Evolutionary conservation across 2,888 invertebrate genomes (phyloP).

Genomic region (Nymphalis urticae): DNA sequence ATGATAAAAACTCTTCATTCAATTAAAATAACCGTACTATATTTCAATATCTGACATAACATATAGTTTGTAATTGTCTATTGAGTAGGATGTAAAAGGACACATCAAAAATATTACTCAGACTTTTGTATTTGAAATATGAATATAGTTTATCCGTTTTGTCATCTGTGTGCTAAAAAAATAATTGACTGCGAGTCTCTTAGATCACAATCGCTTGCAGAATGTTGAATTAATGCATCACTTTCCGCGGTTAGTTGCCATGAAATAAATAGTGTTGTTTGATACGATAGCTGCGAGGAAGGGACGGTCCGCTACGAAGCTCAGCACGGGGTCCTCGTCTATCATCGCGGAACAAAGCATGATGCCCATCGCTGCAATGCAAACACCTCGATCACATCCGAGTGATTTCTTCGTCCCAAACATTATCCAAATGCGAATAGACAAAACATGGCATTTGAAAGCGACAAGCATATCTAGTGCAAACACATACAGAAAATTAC

Average conservation of each 20-base stretch:
- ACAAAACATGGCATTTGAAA: constrained; percentile 19
- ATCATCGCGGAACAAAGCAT: constrained; percentile 51
- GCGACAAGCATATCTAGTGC: constrained; percentile 14
- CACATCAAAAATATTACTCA: no score
- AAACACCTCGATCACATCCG: constrained; percentile 30
- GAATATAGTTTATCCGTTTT: neutral
- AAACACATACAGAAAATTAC: neutral
- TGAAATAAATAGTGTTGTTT: constrained; percentile 52
- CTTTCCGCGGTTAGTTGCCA: constrained; percentile 50
- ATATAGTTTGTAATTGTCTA: no score
- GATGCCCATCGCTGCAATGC: constrained; percentile 60
- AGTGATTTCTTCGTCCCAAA: neutral
- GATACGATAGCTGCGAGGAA: constrained; percentile 57
- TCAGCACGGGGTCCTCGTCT: constrained; percentile 46
- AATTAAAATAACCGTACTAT: no score
- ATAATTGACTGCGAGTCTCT: neutral
- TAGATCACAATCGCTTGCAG: neutral
- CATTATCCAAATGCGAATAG: constrained; percentile 3
- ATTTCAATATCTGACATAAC: no score
- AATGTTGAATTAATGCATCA: neutral
- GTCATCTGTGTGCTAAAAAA: constrained; percentile 1
- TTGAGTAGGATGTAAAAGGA: no score
- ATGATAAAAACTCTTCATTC: no score
- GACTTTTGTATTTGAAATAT: no score
- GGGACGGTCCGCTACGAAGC: constrained; percentile 61